These are phyloP conservation scores for Papilio aristodemus DNA, from an alignment of 1,140 invertebrate species.

Conservation along the genomic window DNA sequence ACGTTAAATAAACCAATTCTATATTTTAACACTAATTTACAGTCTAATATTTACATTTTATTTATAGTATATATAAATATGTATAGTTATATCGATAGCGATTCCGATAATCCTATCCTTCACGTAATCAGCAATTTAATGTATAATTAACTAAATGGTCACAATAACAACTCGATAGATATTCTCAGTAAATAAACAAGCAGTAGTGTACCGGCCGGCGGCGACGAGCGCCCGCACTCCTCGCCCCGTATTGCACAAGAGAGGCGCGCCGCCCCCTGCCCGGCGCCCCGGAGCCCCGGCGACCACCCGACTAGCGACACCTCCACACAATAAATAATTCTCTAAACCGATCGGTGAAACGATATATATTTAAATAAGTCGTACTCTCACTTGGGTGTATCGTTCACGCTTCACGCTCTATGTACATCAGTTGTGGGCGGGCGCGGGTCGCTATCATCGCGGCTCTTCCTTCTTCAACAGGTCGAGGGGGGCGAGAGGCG, in stretches of 20 bases:
- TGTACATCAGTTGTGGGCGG: conserved; percentile 57
- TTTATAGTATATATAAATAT: conserved; percentile 81
- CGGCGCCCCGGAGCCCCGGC: conserved; percentile 35
- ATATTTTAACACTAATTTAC: conserved; percentile 79
- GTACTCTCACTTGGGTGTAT: conserved; percentile 59
- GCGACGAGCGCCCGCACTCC: conserved; percentile 43
- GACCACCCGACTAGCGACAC: conserved; percentile 57
- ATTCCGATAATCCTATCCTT: conserved; percentile 74
- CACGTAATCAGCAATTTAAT: conserved; percentile 75
- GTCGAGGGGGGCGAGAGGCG: conserved; percentile 69
- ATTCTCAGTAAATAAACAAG: conserved; percentile 80
- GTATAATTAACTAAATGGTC: conserved; percentile 80
- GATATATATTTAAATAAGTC: conserved; percentile 59
- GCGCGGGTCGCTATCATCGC: conserved; percentile 76
- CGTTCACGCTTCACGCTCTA: conserved; percentile 62
- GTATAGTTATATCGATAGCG: conserved; percentile 78
- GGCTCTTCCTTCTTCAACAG: conserved; percentile 80
- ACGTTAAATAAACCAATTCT: conserved; percentile 80
- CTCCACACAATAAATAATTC: conserved; percentile 75
- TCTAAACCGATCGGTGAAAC: conserved; percentile 72
- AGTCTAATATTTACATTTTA: conserved; percentile 79
- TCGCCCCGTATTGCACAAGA: conserved; percentile 55
- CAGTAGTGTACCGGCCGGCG: conserved; percentile 70
- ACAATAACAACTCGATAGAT: conserved; percentile 79
- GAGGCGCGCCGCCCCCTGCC: conserved; percentile 38